Base-by-base conservation (phyloP, 2,888 invertebrate genomes). In the Suillia variegata region DNA sequence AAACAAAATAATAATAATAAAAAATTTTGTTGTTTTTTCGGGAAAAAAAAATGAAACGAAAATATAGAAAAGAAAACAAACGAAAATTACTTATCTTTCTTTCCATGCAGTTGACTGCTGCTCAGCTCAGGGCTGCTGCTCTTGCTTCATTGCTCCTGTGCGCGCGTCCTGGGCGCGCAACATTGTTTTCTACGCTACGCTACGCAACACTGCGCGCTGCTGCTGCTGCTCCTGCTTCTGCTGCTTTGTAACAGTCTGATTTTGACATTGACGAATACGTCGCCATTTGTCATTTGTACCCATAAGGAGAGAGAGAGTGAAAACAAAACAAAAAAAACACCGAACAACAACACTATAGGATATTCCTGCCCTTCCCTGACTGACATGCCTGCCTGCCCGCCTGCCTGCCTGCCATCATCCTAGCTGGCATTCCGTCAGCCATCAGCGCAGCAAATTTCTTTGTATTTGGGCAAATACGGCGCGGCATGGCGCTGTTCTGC, bases 181-280 rank as follows among this genome's bases (percentile, higher is more conserved):
- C 58, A 61, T 63, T 61, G 50, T 61, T 55, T 13, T 42, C 51
- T 61, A 59, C 62, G 59, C 63, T 18, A 20, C 20, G 17, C 18
- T 6, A 18, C 45, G 45, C 45, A 64, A 64, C 58, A 62, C 47
- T 31, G 54, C 58, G 49, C 56, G 48, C 34, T 34, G 54, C n/a
- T n/a, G n/a, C n/a, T n/a, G n/a, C n/a, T n/a, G n/a, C n/a, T n/a
- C n/a, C n/a, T n/a, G n/a, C n/a, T n/a, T n/a, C n/a, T 31, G 17
- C 56, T 54, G 56, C 45, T 61, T 38, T 54, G 56, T 56, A 80
- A 82, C 82, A 82, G 81, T 81, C 82, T 82, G 82, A 82, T 82
- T 82, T 82, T 82, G 82, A 82, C 82, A 80, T 82, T 82, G 82
- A 82, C 81, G 82, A 75, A 82, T 82, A 80, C 75, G 66, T 70